Evolutionary conservation across 2,888 invertebrate species (phyloP).

Genomic region (Parnassius glacialis): DNA sequence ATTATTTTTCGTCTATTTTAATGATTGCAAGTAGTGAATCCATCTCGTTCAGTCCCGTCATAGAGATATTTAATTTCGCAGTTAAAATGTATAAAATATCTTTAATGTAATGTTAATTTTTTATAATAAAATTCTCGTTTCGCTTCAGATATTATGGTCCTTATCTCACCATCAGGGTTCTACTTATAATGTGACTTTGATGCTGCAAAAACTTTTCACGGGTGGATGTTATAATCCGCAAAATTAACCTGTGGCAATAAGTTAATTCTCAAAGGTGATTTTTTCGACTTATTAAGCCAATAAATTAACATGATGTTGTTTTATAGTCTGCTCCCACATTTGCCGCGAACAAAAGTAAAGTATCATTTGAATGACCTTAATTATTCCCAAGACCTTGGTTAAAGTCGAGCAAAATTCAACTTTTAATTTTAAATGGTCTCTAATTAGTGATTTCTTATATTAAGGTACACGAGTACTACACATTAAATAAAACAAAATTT

Average conservation of each 20-base stretch:
- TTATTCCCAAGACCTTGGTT: conserved; percentile 14
- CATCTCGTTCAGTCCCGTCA: too few species aligned
- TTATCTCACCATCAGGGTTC: conserved; percentile 13
- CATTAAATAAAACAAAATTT: too few species aligned
- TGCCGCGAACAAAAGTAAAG: background rate
- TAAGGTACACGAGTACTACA: too few species aligned
- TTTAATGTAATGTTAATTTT: too few species aligned
- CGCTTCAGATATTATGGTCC: conserved; percentile 20
- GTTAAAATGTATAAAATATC: too few species aligned
- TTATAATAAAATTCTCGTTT: conserved; percentile 2
- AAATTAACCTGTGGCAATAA: conserved; percentile 35
- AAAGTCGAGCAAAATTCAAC: background rate
- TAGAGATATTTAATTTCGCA: too few species aligned
- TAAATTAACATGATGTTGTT: conserved; percentile 36
- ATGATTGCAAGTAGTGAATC: too few species aligned
- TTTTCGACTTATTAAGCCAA: conserved; percentile 42
- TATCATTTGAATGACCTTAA: conserved; percentile 6
- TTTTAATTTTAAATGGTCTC: background rate
- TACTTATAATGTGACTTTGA: conserved; percentile 10
- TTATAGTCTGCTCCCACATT: background rate
- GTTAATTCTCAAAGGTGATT: conserved; percentile 30
- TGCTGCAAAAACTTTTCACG: conserved; percentile 27
- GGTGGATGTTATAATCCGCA: conserved; percentile 26
- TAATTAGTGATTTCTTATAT: too few species aligned
- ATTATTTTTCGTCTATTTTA: too few species aligned